Percentiles rank a stretch among this genome's conserved stretches.
Conservation (phyloP, 92 coral and sea anemone species). For the Heteractis magnifica region DNA sequence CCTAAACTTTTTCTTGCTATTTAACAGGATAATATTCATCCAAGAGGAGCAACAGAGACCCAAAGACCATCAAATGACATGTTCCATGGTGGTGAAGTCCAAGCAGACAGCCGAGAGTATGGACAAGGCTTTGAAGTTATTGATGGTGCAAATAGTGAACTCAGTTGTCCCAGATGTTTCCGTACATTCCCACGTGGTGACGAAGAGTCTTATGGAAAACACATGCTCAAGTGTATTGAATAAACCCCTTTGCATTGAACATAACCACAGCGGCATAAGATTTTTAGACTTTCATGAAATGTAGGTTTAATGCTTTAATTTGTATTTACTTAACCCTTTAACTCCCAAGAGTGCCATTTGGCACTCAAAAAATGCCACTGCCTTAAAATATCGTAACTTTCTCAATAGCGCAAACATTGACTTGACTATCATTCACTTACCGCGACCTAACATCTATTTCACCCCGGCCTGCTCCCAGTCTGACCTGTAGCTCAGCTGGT, state of each 20-base stretch:
- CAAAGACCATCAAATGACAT: constrained; percentile 38
- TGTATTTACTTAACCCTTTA: no score
- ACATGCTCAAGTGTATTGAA: constrained; percentile 65
- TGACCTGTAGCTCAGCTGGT: no score
- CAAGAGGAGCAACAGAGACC: constrained; percentile 47
- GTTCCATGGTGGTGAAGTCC: constrained; percentile 81
- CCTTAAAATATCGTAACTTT: no score
- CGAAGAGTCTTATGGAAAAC: constrained; percentile 34
- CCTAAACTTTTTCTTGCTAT: neutral
- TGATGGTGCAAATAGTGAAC: constrained; percentile 3
- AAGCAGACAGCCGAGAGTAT: constrained; percentile 51
- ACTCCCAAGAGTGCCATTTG: no score
- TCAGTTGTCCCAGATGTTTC: constrained; percentile 66
- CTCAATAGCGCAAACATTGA: no score
- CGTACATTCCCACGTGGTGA: constrained; percentile 50
- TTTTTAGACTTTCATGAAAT: no score
- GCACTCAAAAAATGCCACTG: no score
- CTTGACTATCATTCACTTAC: no score
- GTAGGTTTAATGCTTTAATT: no score
- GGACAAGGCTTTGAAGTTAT: constrained; percentile 32
- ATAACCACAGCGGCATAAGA: no score
- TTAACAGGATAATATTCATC: constrained; percentile 33
- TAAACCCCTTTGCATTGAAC: neutral
- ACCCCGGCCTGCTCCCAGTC: no score
- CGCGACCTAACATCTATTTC: no score